phyloP scores from a whole-genome alignment of 2,113 vertebrate species.

The Gila orcuttii region DNA sequence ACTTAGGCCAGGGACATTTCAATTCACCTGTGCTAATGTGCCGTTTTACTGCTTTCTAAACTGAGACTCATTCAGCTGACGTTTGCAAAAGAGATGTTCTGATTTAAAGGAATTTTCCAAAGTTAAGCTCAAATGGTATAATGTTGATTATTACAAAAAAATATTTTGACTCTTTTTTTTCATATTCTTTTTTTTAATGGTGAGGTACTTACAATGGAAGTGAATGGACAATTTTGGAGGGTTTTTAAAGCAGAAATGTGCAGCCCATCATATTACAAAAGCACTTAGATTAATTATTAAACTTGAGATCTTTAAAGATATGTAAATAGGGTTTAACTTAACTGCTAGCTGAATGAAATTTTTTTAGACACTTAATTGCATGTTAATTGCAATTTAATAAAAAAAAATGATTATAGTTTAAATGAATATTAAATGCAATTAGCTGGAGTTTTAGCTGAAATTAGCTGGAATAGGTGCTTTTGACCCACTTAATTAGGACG shows the following conservation, averaged over 20 bases:
- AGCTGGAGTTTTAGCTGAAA: background rate
- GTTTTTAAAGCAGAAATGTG: background rate
- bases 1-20: background rate
- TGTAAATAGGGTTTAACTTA: background rate
- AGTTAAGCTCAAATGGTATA: background rate
- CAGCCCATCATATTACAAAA: background rate
- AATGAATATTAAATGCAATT: background rate
- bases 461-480: background rate
- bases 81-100: conserved; percentile 1
- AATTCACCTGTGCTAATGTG: conserved; percentile 9
- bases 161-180: background rate
- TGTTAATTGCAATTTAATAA: background rate
- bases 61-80: conserved; percentile 14
- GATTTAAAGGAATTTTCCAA: background rate
- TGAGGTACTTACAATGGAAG: background rate
- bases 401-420: background rate
- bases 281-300: background rate
- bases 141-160: background rate
- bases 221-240: background rate
- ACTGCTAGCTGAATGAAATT: background rate
- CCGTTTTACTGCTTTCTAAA: conserved; percentile 8
- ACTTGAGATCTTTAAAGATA: background rate
- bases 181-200: background rate
- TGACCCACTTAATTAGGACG: background rate
- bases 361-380: background rate